Percentiles rank a stretch among this genome's conserved stretches.
These are phyloP conservation scores for Callimorpha dominula DNA, from an alignment of 2,888 invertebrate genomes.

Conservation along the genomic window DNA sequence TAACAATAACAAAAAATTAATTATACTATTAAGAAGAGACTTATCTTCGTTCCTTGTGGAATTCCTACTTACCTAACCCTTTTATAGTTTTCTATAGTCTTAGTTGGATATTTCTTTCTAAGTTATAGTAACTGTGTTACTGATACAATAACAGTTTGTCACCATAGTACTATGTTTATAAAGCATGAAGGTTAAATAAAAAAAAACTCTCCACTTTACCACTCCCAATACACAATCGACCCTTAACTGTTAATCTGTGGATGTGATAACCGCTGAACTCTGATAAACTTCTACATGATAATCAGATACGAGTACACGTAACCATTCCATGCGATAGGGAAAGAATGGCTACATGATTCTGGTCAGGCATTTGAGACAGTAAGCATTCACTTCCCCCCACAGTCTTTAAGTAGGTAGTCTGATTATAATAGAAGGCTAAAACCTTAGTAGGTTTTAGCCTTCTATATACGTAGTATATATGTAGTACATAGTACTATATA, in stretches of 20 bases:
- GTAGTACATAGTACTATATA: too few species aligned
- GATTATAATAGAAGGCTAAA: background rate
- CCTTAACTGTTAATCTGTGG: slow-evolving; percentile 47
- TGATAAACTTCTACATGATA: slow-evolving; percentile 58
- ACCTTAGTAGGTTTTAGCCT: background rate
- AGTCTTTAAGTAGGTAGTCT: background rate
- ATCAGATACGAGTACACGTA: slow-evolving; percentile 56
- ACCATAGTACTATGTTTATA: background rate
- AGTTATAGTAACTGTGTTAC: too few species aligned
- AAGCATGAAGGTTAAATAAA: background rate
- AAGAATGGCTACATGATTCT: slow-evolving; percentile 4
- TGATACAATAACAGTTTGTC: background rate
- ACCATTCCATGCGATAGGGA: slow-evolving; percentile 19
- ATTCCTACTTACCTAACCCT: background rate
- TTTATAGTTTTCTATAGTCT: too few species aligned
- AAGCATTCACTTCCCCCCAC: background rate
- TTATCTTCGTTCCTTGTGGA: background rate
- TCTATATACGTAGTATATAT: too few species aligned
- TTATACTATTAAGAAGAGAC: background rate
- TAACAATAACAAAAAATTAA: too few species aligned
- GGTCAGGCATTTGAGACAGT: slow-evolving; percentile 4
- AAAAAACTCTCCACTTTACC: background rate
- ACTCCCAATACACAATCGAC: slow-evolving; percentile 32
- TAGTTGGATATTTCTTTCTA: too few species aligned
- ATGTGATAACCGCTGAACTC: slow-evolving; percentile 56